These are phyloP conservation scores for Parochlus steinenii DNA, from an alignment of 2,888 invertebrate genomes.

Conservation along the genomic window DNA sequence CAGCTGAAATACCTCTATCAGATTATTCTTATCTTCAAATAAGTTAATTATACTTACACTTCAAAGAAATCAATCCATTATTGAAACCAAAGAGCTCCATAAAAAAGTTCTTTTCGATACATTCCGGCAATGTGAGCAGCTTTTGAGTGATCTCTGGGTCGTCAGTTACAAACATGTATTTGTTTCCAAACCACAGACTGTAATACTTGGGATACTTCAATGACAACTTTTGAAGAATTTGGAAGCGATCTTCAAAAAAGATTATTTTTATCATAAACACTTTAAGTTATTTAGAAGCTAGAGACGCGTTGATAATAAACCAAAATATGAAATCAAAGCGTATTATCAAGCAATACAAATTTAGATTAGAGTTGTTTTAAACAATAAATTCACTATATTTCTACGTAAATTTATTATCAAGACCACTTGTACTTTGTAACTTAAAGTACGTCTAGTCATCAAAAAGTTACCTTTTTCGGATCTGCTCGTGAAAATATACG, in stretches of 20 bases:
- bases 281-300: too few relatives aligned
- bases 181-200: constrained; percentile 9
- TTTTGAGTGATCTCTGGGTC: constrained; percentile 5
- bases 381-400: too few relatives aligned
- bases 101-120: constrained; percentile 11
- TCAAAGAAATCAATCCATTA: constrained; percentile 7
- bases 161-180: constrained; percentile 10
- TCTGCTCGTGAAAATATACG: constrained; percentile 7
- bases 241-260: constrained; percentile 8
- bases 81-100: constrained; percentile 9
- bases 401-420: too few relatives aligned
- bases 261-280: too few relatives aligned
- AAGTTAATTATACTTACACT: constrained; percentile 1
- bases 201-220: constrained; percentile 6
- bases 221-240: constrained; percentile 7
- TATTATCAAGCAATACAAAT: too few relatives aligned
- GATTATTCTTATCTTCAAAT: too few relatives aligned
- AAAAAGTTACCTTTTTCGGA: constrained; percentile 6
- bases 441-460: too few relatives aligned
- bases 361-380: too few relatives aligned
- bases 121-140: constrained; percentile 6
- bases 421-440: too few relatives aligned
- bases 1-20: too few relatives aligned
- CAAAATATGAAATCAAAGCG: too few relatives aligned
- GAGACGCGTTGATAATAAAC: too few relatives aligned